Evolutionary conservation across 2,113 vertebrate species (phyloP).

Genomic region (Odocoileus hemionus): DNA sequence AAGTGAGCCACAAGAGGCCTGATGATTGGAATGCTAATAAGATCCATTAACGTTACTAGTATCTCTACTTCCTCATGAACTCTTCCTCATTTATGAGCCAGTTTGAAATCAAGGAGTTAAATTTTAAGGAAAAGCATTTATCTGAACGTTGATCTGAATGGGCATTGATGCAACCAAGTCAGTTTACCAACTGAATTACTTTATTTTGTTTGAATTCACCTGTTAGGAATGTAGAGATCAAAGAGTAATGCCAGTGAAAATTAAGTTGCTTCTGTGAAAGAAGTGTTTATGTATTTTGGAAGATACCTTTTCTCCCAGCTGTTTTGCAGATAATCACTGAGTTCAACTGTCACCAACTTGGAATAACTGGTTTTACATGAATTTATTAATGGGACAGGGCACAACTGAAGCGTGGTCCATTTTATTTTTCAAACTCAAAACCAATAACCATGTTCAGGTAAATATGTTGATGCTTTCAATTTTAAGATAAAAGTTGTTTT

Average conservation of each 20-base stretch:
- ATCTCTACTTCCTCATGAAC: slow-evolving; percentile 36
- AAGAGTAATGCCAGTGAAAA: slow-evolving; percentile 28
- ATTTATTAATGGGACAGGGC: not conserved
- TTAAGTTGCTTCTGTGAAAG: not conserved
- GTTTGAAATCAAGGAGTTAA: slow-evolving; percentile 81
- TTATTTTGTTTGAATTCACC: slow-evolving; percentile 52
- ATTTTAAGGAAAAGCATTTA: slow-evolving; percentile 79
- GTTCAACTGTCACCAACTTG: not conserved
- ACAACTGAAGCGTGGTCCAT: not conserved
- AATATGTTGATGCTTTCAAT: not conserved
- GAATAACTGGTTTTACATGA: slow-evolving; percentile 5
- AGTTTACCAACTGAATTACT: slow-evolving; percentile 76
- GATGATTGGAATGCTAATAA: slow-evolving; percentile 79
- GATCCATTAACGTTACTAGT: slow-evolving; percentile 63
- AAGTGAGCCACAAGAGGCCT: slow-evolving; percentile 72
- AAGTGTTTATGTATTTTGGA: not conserved
- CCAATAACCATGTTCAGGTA: not conserved
- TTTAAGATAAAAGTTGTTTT: not conserved
- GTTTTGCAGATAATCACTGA: not conserved
- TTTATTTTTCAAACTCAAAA: slow-evolving; percentile 7
- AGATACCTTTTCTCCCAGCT: not conserved
- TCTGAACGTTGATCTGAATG: slow-evolving; percentile 80
- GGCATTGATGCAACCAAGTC: slow-evolving; percentile 76
- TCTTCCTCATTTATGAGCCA: slow-evolving; percentile 74
- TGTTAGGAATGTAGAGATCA: not conserved